phyloP scores from a whole-genome alignment of 2,797 vertebrate species.

The Cirrhinus mrigala region DNA sequence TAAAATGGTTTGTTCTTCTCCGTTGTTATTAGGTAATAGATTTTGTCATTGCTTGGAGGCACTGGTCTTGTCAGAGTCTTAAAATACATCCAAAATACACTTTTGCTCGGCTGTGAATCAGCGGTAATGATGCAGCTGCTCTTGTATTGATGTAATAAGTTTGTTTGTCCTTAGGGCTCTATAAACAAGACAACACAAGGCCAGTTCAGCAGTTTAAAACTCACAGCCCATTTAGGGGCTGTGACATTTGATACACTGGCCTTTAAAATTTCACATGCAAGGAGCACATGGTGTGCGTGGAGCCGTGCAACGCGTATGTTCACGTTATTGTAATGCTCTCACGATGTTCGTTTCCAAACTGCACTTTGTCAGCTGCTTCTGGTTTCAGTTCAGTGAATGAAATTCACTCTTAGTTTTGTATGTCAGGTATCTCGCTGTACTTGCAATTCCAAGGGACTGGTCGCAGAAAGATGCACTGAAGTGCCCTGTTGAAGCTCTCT shows the following conservation, averaged over 20 bases:
- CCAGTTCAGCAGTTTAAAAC: constrained; percentile 34
- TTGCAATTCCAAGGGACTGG: constrained; percentile 54
- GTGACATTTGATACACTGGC: constrained; percentile 30
- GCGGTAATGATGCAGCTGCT: constrained; percentile 42
- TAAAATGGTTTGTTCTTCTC: background rate
- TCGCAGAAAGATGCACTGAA: constrained; percentile 61
- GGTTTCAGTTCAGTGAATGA: background rate
- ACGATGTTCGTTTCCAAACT: background rate
- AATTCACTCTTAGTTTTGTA: background rate
- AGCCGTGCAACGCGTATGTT: background rate
- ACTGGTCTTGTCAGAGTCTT: background rate
- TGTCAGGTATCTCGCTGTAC: constrained; percentile 29
- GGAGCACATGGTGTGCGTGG: constrained; percentile 5
- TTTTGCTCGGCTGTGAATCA: background rate
- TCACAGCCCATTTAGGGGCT: constrained; percentile 11
- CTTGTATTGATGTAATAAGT: constrained; percentile 45
- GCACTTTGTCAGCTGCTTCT: background rate
- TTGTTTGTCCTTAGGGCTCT: constrained; percentile 37
- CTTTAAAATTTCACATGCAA: constrained; percentile 12
- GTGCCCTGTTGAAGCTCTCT: constrained; percentile 60
- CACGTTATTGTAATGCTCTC: background rate
- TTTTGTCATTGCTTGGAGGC: constrained; percentile 9
- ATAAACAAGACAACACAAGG: constrained; percentile 57
- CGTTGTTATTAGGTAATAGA: background rate
- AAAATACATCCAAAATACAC: constrained; percentile 17